Base-by-base conservation (phyloP, 1,140 invertebrate species). In the Forficula auricularia region DNA sequence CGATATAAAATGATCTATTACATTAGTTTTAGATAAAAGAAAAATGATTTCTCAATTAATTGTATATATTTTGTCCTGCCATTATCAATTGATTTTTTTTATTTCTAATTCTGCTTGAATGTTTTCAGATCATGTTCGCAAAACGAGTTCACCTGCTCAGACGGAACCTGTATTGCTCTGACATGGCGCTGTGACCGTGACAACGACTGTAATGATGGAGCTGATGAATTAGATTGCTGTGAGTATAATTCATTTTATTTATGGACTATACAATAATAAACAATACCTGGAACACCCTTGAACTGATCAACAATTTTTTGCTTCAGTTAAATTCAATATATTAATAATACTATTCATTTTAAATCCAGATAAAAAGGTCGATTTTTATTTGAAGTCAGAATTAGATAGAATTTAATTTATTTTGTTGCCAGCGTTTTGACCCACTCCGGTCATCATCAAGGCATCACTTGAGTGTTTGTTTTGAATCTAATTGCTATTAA, bases 91-190 rank as follows among this genome's bases (percentile, higher is more conserved):
- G n/a, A n/a, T n/a, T n/a, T n/a, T n/a, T n/a, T n/a, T n/a, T n/a
- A n/a, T n/a, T n/a, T n/a, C n/a, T n/a, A n/a, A n/a, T n/a, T n/a
- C n/a, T n/a, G n/a, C n/a, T n/a, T n/a, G n/a, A n/a, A n/a, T n/a
- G n/a, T n/a, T n/a, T n/a, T n/a, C 45, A 50, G 50, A 32, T 19
- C 40, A 8, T 80, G 77, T 54, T 63, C 63, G 9, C 62, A 70
- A 13, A 66, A 74, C 34, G 70, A 65, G 56, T 72, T 62, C 53
- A 63, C 54, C 44, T 79, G 65, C 52, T 59, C 46, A 45, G 48
- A 70, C 57, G 75, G 75, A 9, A 66, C 61, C 35, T 82, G 79
- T 52, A 77, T 82, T 41, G 68, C 69, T 0, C 53, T 66, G 19
- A 60, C 66, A 52, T 75, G 71, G 59, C 62, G 64, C 49, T 75